phyloP scores from a whole-genome alignment of 2,888 invertebrate genomes.

The Epistrophe grossulariae region DNA sequence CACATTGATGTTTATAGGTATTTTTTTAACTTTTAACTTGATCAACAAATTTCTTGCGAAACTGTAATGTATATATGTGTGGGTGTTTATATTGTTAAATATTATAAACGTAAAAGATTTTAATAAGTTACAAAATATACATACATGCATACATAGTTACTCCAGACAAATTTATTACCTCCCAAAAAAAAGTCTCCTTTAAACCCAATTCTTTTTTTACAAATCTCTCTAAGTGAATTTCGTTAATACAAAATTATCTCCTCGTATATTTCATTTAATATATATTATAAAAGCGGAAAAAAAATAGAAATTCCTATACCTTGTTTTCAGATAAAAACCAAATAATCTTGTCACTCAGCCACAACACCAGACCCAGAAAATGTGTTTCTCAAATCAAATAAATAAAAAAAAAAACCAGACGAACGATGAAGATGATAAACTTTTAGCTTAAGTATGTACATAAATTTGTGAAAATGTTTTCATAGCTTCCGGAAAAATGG shows the following conservation, averaged over 20 bases:
- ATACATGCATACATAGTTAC: not conserved
- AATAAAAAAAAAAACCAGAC: slow-evolving; percentile 12
- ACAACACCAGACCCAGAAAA: slow-evolving; percentile 34
- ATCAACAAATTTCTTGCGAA: too few species aligned
- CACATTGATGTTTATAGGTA: too few species aligned
- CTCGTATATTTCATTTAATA: slow-evolving; percentile 30
- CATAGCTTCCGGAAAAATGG: slow-evolving; percentile 36
- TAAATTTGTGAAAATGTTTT: slow-evolving; percentile 61
- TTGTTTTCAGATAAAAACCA: slow-evolving; percentile 27
- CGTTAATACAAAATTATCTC: slow-evolving; percentile 30
- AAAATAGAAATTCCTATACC: slow-evolving; percentile 11
- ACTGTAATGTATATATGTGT: too few species aligned
- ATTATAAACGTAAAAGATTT: too few species aligned
- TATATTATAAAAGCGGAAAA: not conserved
- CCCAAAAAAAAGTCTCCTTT: not conserved
- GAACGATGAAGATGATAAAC: slow-evolving; percentile 49
- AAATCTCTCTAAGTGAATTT: slow-evolving; percentile 34
- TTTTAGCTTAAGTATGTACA: slow-evolving; percentile 56
- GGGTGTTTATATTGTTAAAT: too few species aligned
- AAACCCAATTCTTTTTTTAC: slow-evolving; percentile 3
- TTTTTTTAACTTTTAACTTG: too few species aligned
- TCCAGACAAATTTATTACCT: slow-evolving; percentile 1
- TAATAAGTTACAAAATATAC: not conserved
- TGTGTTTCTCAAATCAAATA: not conserved
- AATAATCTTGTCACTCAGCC: slow-evolving; percentile 49